Base-by-base conservation (phyloP, 2,888 invertebrate species). In the Ommatoiulus sabulosus region DNA sequence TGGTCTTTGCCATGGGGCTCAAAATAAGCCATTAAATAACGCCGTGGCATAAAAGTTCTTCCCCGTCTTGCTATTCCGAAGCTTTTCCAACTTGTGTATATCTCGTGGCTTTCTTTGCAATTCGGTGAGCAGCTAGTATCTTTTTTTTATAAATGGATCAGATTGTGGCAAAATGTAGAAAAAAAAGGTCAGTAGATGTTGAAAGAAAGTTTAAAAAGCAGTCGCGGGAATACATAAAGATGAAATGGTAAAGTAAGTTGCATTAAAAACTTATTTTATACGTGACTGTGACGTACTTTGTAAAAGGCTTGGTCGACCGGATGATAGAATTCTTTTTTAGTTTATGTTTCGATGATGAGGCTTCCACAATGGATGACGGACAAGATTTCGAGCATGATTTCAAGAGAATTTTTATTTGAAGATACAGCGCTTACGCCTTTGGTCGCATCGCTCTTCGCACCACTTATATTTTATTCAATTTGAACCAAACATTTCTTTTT, bases 1-100 rank as follows among this genome's bases (percentile, higher is more conserved):
- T 80, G 80, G 80, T 80, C 80, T 80, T 80, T 80, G 80, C 80
- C 80, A 80, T 35, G 80, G 72, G 80, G 80, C 80, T 80, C 80
- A 80, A 80, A 35, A 80, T 80, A 80, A 80, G 80, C 80, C 80
- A 80, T 80, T 80, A 80, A 80, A 80, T 80, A 80, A 35, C 80
- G 80, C 80, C 80, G 12, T 80, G 35, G 80, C 80, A 35, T 80
- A 12, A 24, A 80, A 35, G 80, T 80, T 35, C 35, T 80, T 80
- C 80, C 35, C 35, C 80, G 80, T 80, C 80, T 80, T 80, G 24
- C 80, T 80, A 80, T 80, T 80, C 35, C 35, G 8, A 80, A 35
- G 80, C 80, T 80, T 80, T 80, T 35, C 10, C 80, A 80, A 80
- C 80, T 80, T 12, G 80, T 80, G 35, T 72, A 80, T 80, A 80